phyloP scores from a whole-genome alignment of 2,888 invertebrate genomes.

The Drosophila maculinotata region DNA sequence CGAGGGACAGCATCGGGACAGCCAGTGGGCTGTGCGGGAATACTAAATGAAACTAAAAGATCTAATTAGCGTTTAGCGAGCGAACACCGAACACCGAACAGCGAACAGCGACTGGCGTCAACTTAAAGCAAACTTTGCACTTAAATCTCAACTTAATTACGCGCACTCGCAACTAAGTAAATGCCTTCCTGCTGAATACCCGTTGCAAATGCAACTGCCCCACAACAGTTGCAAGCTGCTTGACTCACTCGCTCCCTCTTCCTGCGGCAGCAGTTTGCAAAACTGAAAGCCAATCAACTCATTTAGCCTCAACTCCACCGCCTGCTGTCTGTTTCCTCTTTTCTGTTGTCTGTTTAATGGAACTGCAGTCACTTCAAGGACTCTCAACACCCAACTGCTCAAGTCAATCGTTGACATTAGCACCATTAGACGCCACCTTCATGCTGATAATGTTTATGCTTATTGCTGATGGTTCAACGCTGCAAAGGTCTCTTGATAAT shows the following conservation, averaged over 20 bases:
- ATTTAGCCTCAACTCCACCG: constrained; percentile 24
- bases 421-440: constrained; percentile 42
- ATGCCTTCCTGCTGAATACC: constrained; percentile 29
- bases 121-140: constrained; percentile 77
- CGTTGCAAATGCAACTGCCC: constrained; percentile 31
- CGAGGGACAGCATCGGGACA: not conserved
- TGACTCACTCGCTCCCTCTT: not conserved
- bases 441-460: constrained; percentile 58
- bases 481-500: constrained; percentile 6
- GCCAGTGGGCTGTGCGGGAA: not conserved
- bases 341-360: constrained; percentile 26
- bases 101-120: constrained; percentile 23
- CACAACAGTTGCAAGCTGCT: constrained; percentile 22
- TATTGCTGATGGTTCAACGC: constrained; percentile 58
- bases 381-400: constrained; percentile 11
- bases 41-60: constrained; percentile 67
- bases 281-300: constrained; percentile 75
- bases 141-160: constrained; percentile 78
- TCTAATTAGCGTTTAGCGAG: constrained; percentile 71
- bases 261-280: constrained; percentile 35
- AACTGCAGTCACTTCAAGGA: constrained; percentile 41
- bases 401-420: constrained; percentile 24
- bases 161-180: constrained; percentile 32
- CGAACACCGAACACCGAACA: not conserved
- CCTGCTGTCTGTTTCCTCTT: constrained; percentile 3